Base-by-base conservation (phyloP, 1,140 invertebrate genomes). In the Nasonia longicornis region DNA sequence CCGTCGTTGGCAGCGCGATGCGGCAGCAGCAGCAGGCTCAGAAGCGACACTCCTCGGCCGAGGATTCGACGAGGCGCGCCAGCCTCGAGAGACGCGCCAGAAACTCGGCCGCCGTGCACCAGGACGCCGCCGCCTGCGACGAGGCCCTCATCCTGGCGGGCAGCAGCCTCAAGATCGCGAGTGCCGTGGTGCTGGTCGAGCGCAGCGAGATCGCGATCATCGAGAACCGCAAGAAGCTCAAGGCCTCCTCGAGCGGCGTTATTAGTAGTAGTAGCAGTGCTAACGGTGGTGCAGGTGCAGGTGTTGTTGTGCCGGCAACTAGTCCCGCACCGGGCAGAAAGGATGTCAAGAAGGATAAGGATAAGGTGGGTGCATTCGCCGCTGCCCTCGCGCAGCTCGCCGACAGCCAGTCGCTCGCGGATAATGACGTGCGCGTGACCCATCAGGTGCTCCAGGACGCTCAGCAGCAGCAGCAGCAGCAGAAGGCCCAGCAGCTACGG, bases 41-140 rank as follows among this genome's bases (percentile, higher is more conserved):
- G 78, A 83, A 38, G 76, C 80, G n/a, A 75, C 80, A 48, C 79
- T 82, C 42, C 76, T 85, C n/a, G 79, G 78, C 82, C 73, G 80
- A 83, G 73, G 77, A 80, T 70, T 4, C 78, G 81, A 38, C 72
- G 77, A 52, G 83, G 82, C 64, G 83, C 77, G 70, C 76, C 52
- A 14, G 35, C 71, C 38, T n/a, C 72, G 75, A 76, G 72, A 79
- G 79, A 20, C 77, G 75, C 22, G 79, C 45, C 38, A 78, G 48
- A 52, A 52, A 52, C 31, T 58, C 48, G 66, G 70, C 81, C 45
- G 22, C 42, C 48, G 14, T 64, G 20, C 52, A 67, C 11, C 64
- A 67, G 42, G 58, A 79, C 63, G 75, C 69, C 26, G 14, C 7
- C 16, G 10, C 11, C 31, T 16, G 16, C 71, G 16, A 74, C 64